These are phyloP conservation scores for Cryptocephalus moraei DNA, from an alignment of 2,888 invertebrate species.

Conservation along the genomic window DNA sequence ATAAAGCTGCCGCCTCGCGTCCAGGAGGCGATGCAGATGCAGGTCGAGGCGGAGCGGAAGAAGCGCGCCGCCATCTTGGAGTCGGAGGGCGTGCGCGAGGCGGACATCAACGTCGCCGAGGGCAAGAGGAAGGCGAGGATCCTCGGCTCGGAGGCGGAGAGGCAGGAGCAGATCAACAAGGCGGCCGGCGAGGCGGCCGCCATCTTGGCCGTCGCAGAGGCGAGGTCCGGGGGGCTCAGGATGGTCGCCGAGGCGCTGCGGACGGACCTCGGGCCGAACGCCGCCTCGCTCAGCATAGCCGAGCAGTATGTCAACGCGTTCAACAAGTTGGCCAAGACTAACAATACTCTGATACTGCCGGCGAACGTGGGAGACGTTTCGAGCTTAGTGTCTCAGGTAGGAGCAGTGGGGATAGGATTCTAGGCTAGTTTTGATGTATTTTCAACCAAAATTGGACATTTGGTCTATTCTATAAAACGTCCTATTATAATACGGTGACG, in stretches of 20 bases:
- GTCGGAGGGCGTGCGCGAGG: conserved; percentile 86
- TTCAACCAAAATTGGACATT: no score
- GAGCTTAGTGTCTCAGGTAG: conserved; percentile 69
- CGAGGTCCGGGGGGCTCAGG: conserved; percentile 74
- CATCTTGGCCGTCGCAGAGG: conserved; percentile 82
- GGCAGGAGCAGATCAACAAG: conserved; percentile 88
- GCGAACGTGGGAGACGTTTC: conserved; percentile 78
- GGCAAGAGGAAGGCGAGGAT: conserved; percentile 88
- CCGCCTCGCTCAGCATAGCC: conserved; percentile 85
- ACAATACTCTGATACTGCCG: conserved; percentile 91
- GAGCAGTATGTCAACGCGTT: conserved; percentile 96
- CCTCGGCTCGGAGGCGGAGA: conserved; percentile 88
- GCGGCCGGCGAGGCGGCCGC: conserved; percentile 89
- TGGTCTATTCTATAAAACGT: no score
- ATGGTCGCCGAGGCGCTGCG: conserved; percentile 60
- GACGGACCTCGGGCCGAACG: conserved; percentile 61
- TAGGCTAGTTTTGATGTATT: no score
- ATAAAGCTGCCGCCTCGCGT: conserved; percentile 83
- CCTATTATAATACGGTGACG: no score
- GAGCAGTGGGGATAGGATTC: no score
- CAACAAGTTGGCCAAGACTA: conserved; percentile 81
- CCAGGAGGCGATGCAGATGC: conserved; percentile 99
- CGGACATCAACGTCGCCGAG: conserved; percentile 95
- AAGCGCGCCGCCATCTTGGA: conserved; percentile 95
- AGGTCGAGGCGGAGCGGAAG: conserved; percentile 95